Base-by-base conservation (phyloP, 2,888 invertebrate species). In the Orthosia incerta region DNA sequence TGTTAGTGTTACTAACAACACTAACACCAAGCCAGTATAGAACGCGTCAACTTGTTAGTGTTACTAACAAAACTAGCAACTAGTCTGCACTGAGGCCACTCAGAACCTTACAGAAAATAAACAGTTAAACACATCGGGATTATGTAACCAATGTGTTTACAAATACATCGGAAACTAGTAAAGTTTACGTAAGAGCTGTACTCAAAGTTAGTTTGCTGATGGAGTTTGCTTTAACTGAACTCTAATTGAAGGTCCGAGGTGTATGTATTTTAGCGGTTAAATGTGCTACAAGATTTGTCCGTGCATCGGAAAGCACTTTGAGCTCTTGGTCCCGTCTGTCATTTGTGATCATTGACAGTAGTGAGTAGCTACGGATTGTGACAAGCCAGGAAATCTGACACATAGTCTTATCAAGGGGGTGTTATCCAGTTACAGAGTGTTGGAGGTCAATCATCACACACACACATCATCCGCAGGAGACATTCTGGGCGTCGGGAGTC, bases 111-210 rank as follows among this genome's bases (percentile, higher is more conserved):
- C 51, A 62, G 16, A 46, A 63, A 16, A 20, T 60, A 64, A 46
- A 74, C 74, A 50, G 26, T 31, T 61, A 61, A 76, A 71, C 55
- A 71, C 59, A 16, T 61, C 55, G 5, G 61, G 45, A 48, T 51
- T 56, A 61, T 31, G 46, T 71, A 51, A 71, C 31, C 50, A 23
- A 56, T 61, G 23, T 56, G 46, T 26, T 79, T 51, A 23, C 31
- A 46, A 51, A 26, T 77, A 51, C 79, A 61, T 50, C 45, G 23
- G 45, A n/a, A 56, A 23, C 56, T 31, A 31, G 26, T 61, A 46
- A 31, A 57, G 45, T 51, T 75, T 61, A 51, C n/a, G 26, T 45
- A 45, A 73, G 39, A 50, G 48, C 48, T 53, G 46, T 20, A 60
- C 48, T 53, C 9, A 50, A 74, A 71, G 57, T 59, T 51, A 26